Base-by-base conservation (phyloP, 2,888 invertebrate genomes). In the Junonia oenone region DNA sequence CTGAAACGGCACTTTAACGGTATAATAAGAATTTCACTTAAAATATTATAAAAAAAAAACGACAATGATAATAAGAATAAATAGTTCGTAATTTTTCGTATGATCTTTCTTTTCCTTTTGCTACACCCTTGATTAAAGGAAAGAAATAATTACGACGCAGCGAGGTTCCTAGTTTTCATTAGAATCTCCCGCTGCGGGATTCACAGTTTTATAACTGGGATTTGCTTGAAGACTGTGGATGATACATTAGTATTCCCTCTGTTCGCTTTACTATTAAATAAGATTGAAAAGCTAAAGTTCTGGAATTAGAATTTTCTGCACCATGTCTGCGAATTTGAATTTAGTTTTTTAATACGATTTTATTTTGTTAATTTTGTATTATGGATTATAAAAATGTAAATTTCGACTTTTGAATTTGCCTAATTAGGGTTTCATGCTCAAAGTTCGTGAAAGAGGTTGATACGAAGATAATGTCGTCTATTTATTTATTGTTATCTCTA, bases 71-170 rank as follows among this genome's bases (percentile, higher is more conserved):
- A n/a, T n/a, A n/a, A n/a, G n/a, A n/a, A n/a, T n/a, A n/a, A n/a
- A n/a, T n/a, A n/a, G n/a, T n/a, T n/a, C n/a, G n/a, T n/a, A n/a
- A n/a, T n/a, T n/a, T n/a, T n/a, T n/a, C n/a, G n/a, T 33, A n/a
- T 11, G n/a, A 33, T 19, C 19, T 40, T 19, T 9, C 17, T 11
- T 5, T 6, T 1, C 19, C 19, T 19, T 14, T 19, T 40, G 19
- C 6, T 45, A 19, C 37, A 47, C 37, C 29, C 14, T 29, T 49
- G 45, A 47, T 48, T 43, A 14, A 27, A 40, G 45, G 43, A 45
- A 37, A 45, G 48, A 57, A 37, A 59, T 54, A 54, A 54, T 57
- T 57, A 45, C 43, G 19, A 22, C 54, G 31, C 38, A 48, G 54
- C 49, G 14, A 15, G 56, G 45, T 33, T 55, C 49, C 51, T 51